These are phyloP conservation scores for Myotis brandtii DNA, from an alignment of 2,113 vertebrate species.

Conservation along the genomic window DNA sequence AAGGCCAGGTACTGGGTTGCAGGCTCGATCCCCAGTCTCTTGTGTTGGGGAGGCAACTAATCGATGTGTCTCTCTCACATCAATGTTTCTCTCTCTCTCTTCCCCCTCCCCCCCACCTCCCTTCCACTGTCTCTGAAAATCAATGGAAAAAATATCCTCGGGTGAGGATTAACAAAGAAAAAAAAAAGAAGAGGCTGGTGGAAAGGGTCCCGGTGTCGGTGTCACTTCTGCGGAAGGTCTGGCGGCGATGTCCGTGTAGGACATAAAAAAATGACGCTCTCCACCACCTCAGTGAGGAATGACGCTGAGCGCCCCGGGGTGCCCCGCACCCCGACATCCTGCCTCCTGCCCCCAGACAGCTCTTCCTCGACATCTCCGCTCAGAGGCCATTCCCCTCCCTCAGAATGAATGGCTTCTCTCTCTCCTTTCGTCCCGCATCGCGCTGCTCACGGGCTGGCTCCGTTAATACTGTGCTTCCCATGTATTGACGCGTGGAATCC, in stretches of 20 bases:
- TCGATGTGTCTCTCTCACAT: too few relatives aligned
- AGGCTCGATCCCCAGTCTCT: too few relatives aligned
- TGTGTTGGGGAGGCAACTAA: too few relatives aligned
- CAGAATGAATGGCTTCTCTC: fast-evolving
- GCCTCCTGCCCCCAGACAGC: too few relatives aligned
- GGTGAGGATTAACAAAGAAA: too few relatives aligned
- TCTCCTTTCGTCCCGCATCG: fast-evolving
- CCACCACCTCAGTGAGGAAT: not conserved
- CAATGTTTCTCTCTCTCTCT: too few relatives aligned
- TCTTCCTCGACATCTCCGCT: not conserved
- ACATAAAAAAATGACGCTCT: fast-evolving
- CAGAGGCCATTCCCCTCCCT: not conserved
- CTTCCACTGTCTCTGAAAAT: too few relatives aligned
- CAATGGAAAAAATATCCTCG: too few relatives aligned
- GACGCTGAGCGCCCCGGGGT: fast-evolving
- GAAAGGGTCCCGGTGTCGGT: not conserved
- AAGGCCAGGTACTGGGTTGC: too few relatives aligned
- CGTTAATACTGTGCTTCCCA: fast-evolving
- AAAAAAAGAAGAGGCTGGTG: not conserved
- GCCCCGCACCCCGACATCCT: too few relatives aligned
- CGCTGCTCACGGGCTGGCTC: fast-evolving
- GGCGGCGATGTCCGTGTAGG: not conserved
- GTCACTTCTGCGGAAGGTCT: not conserved
- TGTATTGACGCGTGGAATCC: not conserved
- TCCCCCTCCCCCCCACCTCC: too few relatives aligned